Evolutionary conservation across 2,797 vertebrate species (phyloP), one percentile per base, ranked within the genome.

Genomic region (Gymnoscopelus microlampas): DNA sequence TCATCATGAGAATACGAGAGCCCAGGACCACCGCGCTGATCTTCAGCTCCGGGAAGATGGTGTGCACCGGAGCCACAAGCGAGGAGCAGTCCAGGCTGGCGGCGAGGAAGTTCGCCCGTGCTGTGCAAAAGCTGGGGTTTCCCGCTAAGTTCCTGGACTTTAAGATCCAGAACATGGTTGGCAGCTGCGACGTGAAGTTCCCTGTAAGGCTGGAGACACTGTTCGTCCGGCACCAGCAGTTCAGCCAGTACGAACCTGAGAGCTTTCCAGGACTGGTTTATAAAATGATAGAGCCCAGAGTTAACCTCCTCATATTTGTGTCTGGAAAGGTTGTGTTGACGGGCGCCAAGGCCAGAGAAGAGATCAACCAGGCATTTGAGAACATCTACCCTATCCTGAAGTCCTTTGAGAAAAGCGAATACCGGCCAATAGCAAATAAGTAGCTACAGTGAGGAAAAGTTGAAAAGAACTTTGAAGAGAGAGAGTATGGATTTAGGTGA

Each of bases 91-190:
- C 98, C 1, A 94, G 98, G 74, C 88, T 99, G 85, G 98, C 98
- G 70, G 98, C 98, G 60, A 96, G 98, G 67, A 99, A 99, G 69
- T 99, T 99, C 2, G 98, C 98, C 49, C 93, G 98, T 85, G 98
- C 99, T 74, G 98, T 99, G 58, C 98, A 99, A 91, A 99, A 99
- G 85, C 91, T 99, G 67, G 98, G 98, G 5, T 99, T 99, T 84
- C 97, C 97, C 55, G 98, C 98, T 3, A 99, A 99, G 86, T 99
- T 99, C 88, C 87, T 99, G 85, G 98, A 99, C 90, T 99, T 99
- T 84, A 99, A 99, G 91, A 99, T 99, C 88, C 98, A 99, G 88
- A 99, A 99, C 87, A 99, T 99, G 98, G 98, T 99, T 78, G 98
- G 97, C 68, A 99, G 98, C 85, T 99, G 98, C 19, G 98, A 99